phyloP scores from a whole-genome alignment of 1,140 invertebrate genomes.

The Amphibalanus amphitrite region DNA sequence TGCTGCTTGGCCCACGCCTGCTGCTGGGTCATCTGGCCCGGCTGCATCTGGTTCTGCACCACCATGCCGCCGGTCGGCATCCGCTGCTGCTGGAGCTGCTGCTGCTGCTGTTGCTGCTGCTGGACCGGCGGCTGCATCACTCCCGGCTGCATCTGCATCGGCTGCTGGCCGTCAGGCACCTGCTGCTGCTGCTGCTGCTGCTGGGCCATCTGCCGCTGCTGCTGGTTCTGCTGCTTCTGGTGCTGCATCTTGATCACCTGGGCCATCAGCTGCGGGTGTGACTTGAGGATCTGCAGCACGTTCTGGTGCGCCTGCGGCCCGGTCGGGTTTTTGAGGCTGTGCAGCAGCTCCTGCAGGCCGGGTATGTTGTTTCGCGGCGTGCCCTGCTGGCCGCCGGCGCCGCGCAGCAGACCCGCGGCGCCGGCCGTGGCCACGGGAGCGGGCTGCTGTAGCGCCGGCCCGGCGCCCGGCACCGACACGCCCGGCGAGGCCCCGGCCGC shows the following conservation, averaged over 20 bases:
- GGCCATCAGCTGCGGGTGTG: slow-evolving; percentile 89
- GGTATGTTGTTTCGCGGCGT: slow-evolving; percentile 8
- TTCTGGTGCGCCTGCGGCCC: slow-evolving; percentile 85
- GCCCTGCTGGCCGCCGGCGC: slow-evolving; percentile 6
- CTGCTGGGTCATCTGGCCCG: slow-evolving; percentile 20
- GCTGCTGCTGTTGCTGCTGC: no score
- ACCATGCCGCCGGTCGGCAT: not conserved
- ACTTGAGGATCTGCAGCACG: slow-evolving; percentile 75
- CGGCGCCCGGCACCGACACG: not conserved
- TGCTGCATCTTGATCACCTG: slow-evolving; percentile 86
- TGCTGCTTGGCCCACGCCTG: slow-evolving; percentile 29
- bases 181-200: slow-evolving; percentile 23
- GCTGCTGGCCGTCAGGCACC: no score
- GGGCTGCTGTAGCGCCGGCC: slow-evolving; percentile 17
- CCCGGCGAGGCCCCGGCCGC: no score
- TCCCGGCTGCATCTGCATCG: no score
- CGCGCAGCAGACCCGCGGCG: slow-evolving; percentile 15
- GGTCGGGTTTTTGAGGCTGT: slow-evolving; percentile 68
- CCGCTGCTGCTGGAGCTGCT: not conserved
- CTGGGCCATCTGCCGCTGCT: slow-evolving; percentile 19
- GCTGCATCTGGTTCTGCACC: not conserved
- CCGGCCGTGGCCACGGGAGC: slow-evolving; percentile 14
- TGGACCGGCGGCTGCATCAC: no score
- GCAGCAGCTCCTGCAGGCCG: slow-evolving; percentile 63
- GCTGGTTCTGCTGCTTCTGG: slow-evolving; percentile 27